A percentile compares a stretch with the other conserved stretches of the same genome.
Conservation (phyloP, 1,140 invertebrate species). For the Harlomillsia oculata region DNA sequence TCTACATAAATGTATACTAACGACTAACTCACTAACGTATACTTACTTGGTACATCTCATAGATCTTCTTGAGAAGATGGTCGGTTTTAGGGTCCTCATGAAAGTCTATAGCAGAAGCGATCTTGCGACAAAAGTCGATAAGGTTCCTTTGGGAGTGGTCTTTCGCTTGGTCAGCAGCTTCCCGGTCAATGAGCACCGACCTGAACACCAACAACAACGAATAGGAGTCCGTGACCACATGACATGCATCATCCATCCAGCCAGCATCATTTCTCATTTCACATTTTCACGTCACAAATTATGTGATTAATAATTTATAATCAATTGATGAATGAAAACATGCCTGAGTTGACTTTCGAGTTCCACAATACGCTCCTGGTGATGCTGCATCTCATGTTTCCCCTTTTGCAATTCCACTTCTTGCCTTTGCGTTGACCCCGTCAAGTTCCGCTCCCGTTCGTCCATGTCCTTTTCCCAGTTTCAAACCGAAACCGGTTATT, state of each 20-base stretch:
- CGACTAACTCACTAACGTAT: not conserved
- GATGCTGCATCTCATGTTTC: constrained; percentile 59
- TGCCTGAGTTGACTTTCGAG: constrained; percentile 55
- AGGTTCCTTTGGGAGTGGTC: constrained; percentile 29
- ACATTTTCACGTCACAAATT: too few relatives aligned
- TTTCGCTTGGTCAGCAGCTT: constrained; percentile 29
- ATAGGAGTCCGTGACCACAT: constrained; percentile 1
- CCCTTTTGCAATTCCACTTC: constrained; percentile 60
- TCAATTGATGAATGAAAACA: not conserved
- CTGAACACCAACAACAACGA: too few relatives aligned
- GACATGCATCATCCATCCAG: too few relatives aligned
- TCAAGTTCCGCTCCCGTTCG: constrained; percentile 57
- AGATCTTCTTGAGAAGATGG: constrained; percentile 27
- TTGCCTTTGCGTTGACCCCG: constrained; percentile 51
- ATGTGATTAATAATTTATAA: not conserved
- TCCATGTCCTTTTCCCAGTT: constrained; percentile 67
- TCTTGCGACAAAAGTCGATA: constrained; percentile 33
- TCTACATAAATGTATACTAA: constrained; percentile 38
- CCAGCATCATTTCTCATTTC: too few relatives aligned
- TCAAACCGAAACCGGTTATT: too few relatives aligned
- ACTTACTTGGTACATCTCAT: constrained; percentile 33
- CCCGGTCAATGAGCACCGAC: constrained; percentile 34
- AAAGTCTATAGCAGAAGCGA: constrained; percentile 32
- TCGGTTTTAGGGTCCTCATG: constrained; percentile 32
- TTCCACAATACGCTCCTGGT: constrained; percentile 64